Evolutionary conservation across 1,140 invertebrate species (phyloP).

Genomic region (Bombus turneri): DNA sequence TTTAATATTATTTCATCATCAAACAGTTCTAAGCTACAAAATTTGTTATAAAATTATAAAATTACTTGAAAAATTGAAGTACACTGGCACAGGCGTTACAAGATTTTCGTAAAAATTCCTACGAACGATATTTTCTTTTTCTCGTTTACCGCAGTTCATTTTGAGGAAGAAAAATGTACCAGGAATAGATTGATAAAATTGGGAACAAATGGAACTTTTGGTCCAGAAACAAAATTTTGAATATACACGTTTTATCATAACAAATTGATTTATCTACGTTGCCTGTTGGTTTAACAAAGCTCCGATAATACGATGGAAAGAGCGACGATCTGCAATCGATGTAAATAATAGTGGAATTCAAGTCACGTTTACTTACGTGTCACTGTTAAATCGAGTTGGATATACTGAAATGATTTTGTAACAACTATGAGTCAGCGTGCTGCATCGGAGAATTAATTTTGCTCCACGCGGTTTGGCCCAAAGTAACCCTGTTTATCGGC

Average conservation of each 20-base stretch:
- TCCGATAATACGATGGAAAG: background rate
- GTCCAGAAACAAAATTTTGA: no score
- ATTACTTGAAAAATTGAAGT: background rate
- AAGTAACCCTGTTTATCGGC: conserved; percentile 48
- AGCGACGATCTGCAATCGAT: background rate
- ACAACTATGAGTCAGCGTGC: background rate
- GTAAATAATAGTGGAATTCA: no score
- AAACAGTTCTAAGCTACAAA: background rate
- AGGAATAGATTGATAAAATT: background rate
- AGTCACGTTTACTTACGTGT: no score
- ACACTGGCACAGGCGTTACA: no score
- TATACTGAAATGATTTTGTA: background rate
- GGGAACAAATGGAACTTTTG: no score
- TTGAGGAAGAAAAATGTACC: background rate
- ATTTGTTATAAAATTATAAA: background rate
- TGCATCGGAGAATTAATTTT: conserved; percentile 23
- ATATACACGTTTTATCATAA: no score
- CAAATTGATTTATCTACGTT: no score
- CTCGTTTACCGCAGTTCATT: background rate
- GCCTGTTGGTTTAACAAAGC: no score
- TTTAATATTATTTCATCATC: no score
- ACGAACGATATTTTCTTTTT: background rate
- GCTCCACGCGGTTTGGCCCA: background rate
- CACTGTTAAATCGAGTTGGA: no score
- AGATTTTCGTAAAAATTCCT: background rate